Base-by-base conservation (phyloP, 2,888 invertebrate genomes). In the Colletes collaris region DNA sequence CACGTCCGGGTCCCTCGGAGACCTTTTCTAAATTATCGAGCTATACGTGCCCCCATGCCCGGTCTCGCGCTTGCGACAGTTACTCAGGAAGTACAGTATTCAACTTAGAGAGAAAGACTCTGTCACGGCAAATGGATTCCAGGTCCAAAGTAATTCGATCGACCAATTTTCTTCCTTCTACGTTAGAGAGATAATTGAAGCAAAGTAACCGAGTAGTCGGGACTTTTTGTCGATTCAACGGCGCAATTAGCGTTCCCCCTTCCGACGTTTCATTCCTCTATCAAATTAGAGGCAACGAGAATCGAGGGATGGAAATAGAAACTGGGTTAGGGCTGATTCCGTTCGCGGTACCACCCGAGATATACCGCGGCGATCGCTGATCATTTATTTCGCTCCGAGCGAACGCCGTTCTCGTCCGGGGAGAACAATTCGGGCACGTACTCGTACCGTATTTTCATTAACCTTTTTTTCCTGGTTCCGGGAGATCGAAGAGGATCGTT, bases 401-500 rank as follows among this genome's bases (percentile, higher is more conserved):
- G 50, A 49, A 58, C n/a, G 19, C 27, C 27, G 4, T 52, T 35
- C 5, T 19, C 4, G 7, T 1, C 13, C 10, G 11, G 5, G 27
- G 27, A 27, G 56, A 58, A 65, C 74, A 52, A 37, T 53, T 49
- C 46, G 56, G 6, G n/a, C 10, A 19, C 49, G 19, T 58, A 40
- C 27, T 72, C 68, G 58, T 7, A n/a, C 13, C 50, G 1, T 16
- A 27, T 76, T 63, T 62, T 50, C 44, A 13, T 46, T 11, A 44
- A 37, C 58, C 46, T 4, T 46, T 40, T 6, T 37, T 35, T 4
- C 27, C 40, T 0, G 0, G 6, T 40, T 3, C 40, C 19, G 10
- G 27, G 13, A 10, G 58, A 76, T 76, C 75, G 75, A 59, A 37
- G 46, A 37, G 46, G 10, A 53, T 44, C 72, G 49, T 74, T 69